Percentiles rank a stretch among this genome's conserved stretches.
Conservation (phyloP, 2,888 invertebrate genomes). For the Diaprepes abbreviatus region DNA sequence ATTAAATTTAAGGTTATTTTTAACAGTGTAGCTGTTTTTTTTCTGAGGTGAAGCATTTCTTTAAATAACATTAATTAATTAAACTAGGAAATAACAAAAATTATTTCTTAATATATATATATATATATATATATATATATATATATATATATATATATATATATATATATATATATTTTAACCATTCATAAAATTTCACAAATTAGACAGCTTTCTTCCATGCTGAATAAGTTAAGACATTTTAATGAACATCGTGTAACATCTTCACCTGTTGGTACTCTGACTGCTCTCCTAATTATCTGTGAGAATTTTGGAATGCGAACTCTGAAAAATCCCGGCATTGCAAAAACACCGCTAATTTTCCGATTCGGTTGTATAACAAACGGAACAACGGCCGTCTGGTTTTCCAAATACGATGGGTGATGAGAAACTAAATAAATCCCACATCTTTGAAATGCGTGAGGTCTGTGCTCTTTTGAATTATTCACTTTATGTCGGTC, state of each 20-base stretch:
- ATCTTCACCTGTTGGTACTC: slow-evolving; percentile 25
- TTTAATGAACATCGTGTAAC: slow-evolving; percentile 30
- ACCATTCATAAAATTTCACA: slow-evolving; percentile 20
- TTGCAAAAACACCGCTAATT: slow-evolving; percentile 19
- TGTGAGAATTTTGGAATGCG: slow-evolving; percentile 24
- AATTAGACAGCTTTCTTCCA: slow-evolving; percentile 3
- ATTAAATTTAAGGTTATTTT: no score
- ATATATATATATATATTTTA: no score
- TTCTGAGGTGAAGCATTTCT: no score
- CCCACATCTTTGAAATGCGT: slow-evolving; percentile 62
- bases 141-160: no score
- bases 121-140: no score
- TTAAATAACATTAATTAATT: no score
- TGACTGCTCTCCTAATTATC: slow-evolving; percentile 36
- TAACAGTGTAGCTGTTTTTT: no score
- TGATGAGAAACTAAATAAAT: slow-evolving; percentile 64
- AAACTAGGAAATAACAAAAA: no score
- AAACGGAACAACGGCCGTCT: neutral
- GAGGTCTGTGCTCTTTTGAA: slow-evolving; percentile 57
- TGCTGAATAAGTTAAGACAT: slow-evolving; percentile 14
- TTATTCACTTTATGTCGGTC: slow-evolving; percentile 45
- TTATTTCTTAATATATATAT: no score
- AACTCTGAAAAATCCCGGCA: slow-evolving; percentile 1
- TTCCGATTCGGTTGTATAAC: slow-evolving; percentile 23
- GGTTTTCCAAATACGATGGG: slow-evolving; percentile 50